Base-by-base conservation (phyloP, 2,888 invertebrate genomes). In the Pandemis cinnamomeana region DNA sequence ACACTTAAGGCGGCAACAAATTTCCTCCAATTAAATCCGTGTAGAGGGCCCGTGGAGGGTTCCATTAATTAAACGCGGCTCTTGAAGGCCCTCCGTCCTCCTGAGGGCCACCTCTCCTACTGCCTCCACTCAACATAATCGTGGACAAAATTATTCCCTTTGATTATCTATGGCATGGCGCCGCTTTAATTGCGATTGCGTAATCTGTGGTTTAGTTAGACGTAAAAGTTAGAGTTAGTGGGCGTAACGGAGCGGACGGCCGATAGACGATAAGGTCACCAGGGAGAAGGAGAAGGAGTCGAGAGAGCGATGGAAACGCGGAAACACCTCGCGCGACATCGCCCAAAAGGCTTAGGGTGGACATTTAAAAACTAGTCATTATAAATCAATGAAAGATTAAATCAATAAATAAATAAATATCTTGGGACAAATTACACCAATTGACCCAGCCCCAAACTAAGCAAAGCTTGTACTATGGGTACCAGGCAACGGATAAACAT, bases 111-210 rank as follows among this genome's bases (percentile, higher is more conserved):
- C 82, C 85, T 81, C 84, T 83, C 78, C 80, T 81, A 81, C 71
- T 70, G 77, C 72, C 69, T 77, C 79, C 86, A 83, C 90, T 90
- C 80, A 83, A 87, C 86, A 90, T 91, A 91, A 92, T 91, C 90
- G 88, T 82, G 81, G 87, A 84, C 84, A 85, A 88, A 89, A 90
- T 91, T 89, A 89, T 89, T 87, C 88, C 85, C 89, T 90, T 89
- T 89, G 88, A 89, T 87, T 90, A 87, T 88, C 87, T 88, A 87
- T 85, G 86, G 84, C 81, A 87, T 85, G 82, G 81, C 84, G 79
- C 81, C 80, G 82, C 85, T 85, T 86, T 85, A 74, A 74, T 74
- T 74, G 74, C 61, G 70, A 67, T 62, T 62, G 55, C 71, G 55
- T 74, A 71, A 74, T 74, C 71, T 67, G 74, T 53, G 74, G 74